A percentile compares a stretch with the other conserved stretches of the same genome.
Evolutionary conservation across 2,797 vertebrate species (phyloP).

Genomic region (Xiphophorus birchmanni): DNA sequence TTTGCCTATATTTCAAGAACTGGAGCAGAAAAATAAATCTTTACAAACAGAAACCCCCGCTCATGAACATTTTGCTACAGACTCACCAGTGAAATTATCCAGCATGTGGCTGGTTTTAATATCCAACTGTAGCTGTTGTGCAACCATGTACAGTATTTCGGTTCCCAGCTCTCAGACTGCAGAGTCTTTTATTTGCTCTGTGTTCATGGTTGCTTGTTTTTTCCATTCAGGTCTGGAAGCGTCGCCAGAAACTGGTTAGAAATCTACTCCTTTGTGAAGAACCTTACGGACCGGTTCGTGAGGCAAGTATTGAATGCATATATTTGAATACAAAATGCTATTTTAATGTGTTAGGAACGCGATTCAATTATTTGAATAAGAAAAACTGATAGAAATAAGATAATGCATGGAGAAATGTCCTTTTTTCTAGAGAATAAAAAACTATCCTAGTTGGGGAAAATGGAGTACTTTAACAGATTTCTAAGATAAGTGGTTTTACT

Average conservation of each 20-base stretch:
- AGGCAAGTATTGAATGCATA: conserved; percentile 80
- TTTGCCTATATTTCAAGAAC: not conserved
- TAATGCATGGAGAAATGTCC: not conserved
- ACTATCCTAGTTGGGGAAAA: not conserved
- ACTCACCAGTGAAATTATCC: conserved; percentile 43
- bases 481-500: conserved; percentile 1
- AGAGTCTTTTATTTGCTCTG: conserved; percentile 24
- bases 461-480: not conserved
- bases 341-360: not conserved
- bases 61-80: conserved; percentile 14
- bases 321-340: not conserved
- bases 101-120: conserved; percentile 60
- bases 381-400: not conserved
- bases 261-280: conserved; percentile 91
- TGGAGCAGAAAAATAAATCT: conserved; percentile 12
- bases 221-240: conserved; percentile 88
- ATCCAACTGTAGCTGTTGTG: conserved; percentile 56
- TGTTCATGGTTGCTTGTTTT: conserved; percentile 25
- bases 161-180: conserved; percentile 32
- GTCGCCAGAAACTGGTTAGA: conserved; percentile 88
- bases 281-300: conserved; percentile 93
- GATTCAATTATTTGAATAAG: not conserved
- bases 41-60: conserved; percentile 4
- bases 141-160: conserved; percentile 23
- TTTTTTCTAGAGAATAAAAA: not conserved